phyloP scores from a whole-genome alignment of 2,888 invertebrate species.

The Euproctis similis region DNA sequence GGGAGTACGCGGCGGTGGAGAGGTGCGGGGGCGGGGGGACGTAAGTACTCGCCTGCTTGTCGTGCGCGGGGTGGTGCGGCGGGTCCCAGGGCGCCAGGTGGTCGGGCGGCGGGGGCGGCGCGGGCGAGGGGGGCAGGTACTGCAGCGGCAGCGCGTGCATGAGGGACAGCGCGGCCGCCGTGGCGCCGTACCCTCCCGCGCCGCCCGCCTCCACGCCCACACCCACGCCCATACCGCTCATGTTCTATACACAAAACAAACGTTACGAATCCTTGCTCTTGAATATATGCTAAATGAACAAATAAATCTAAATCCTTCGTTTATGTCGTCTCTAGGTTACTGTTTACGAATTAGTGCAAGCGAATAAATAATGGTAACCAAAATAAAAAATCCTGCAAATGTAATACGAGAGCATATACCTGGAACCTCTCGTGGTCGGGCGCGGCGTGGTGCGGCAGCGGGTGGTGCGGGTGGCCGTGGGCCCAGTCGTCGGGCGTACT shows the following conservation, averaged over 20 bases:
- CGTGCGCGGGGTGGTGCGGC: constrained; percentile 41
- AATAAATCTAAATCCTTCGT: too few species aligned
- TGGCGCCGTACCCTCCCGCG: constrained; percentile 28
- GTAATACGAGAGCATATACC: too few species aligned
- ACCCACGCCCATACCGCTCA: constrained; percentile 23
- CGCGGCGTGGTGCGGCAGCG: constrained; percentile 33
- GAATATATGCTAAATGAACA: neutral
- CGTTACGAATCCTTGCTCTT: neutral
- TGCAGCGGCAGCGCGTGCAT: constrained; percentile 68
- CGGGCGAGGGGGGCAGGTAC: constrained; percentile 52
- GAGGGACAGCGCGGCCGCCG: constrained; percentile 49
- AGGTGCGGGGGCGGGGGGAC: too few species aligned
- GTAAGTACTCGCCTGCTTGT: constrained; percentile 42
- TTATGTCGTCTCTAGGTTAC: too few species aligned
- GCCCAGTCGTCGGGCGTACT: constrained; percentile 57
- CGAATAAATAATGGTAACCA: too few species aligned
- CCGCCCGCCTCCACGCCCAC: constrained; percentile 16
- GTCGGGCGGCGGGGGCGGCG: constrained; percentile 35
- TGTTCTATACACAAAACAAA: constrained; percentile 1
- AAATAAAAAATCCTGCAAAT: too few species aligned
- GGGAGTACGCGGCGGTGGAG: neutral
- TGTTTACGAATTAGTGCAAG: too few species aligned
- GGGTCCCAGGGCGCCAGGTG: constrained; percentile 50
- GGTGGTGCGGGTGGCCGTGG: constrained; percentile 26
- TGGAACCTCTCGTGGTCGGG: constrained; percentile 59